A percentile compares a stretch with the other conserved stretches of the same genome.
Evolutionary conservation across 2,113 vertebrate genomes (phyloP).

Genomic region (Ceyx melanurus): DNA sequence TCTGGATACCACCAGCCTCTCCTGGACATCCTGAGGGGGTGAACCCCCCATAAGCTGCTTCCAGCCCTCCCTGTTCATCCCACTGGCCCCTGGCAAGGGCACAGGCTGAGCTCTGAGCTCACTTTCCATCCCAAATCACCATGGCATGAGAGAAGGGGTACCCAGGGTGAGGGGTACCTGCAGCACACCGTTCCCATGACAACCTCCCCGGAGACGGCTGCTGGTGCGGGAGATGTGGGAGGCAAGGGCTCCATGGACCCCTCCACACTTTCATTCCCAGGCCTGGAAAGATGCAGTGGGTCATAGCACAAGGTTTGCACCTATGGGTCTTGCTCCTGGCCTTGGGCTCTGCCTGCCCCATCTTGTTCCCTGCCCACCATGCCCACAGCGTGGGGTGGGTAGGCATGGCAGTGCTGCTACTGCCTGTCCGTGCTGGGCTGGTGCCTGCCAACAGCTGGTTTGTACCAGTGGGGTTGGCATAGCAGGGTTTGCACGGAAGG

Average conservation of each 20-base stretch:
- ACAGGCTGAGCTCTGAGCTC: fast-evolving
- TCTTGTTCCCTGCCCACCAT: not conserved
- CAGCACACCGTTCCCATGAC: slow-evolving; percentile 29
- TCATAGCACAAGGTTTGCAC: not conserved
- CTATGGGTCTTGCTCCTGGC: not conserved
- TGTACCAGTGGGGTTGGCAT: not conserved
- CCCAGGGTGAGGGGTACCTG: slow-evolving; percentile 26
- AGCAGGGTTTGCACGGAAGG: not conserved
- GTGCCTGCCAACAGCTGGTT: not conserved
- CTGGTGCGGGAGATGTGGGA: not conserved
- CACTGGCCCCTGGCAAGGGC: not conserved
- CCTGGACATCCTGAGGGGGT: fast-evolving
- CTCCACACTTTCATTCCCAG: fast-evolving
- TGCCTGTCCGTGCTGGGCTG: fast-evolving
- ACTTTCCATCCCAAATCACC: not conserved
- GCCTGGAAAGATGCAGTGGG: fast-evolving
- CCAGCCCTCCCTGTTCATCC: fast-evolving
- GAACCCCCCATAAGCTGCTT: not conserved
- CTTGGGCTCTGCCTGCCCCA: not conserved
- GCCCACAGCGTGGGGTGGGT: not conserved
- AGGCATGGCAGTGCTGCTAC: not conserved
- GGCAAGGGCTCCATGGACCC: not conserved
- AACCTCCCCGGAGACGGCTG: slow-evolving; percentile 20
- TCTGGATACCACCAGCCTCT: fast-evolving
- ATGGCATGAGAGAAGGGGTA: not conserved